Conservation (phyloP, 2,113 vertebrate species). For the Gobio gobio region DNA sequence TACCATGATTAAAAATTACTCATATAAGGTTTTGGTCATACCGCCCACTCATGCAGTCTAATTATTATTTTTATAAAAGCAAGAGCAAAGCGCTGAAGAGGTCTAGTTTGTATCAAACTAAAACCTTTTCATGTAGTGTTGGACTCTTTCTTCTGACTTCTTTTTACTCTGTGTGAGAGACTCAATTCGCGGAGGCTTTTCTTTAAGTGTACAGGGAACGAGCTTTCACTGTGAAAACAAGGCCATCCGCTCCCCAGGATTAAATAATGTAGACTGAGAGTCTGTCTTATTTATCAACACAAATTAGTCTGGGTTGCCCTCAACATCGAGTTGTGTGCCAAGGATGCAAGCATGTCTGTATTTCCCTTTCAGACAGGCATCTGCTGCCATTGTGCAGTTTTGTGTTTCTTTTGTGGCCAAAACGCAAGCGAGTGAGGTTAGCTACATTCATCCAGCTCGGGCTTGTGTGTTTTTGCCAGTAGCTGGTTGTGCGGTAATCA, state of each 20-base stretch:
- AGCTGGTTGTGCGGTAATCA: slow-evolving; percentile 31
- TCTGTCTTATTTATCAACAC: slow-evolving; percentile 59
- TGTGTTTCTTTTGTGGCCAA: slow-evolving; percentile 44
- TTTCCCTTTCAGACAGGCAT: slow-evolving; percentile 37
- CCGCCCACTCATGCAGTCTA: not conserved
- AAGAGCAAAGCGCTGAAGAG: not conserved
- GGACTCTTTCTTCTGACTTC: not conserved
- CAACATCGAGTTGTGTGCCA: slow-evolving; percentile 46
- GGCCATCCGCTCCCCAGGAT: slow-evolving; percentile 42
- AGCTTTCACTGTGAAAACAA: slow-evolving; percentile 29
- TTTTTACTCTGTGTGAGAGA: slow-evolving; percentile 3
- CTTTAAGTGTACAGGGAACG: slow-evolving; percentile 25
- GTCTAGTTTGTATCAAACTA: not conserved
- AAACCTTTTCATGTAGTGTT: not conserved
- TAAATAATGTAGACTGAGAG: slow-evolving; percentile 58
- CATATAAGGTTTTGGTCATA: not conserved
- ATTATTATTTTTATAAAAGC: not conserved
- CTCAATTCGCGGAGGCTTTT: slow-evolving; percentile 33
- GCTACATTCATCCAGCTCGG: slow-evolving; percentile 37
- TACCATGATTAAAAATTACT: not conserved
- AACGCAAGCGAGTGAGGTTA: slow-evolving; percentile 31
- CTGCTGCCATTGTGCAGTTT: slow-evolving; percentile 25
- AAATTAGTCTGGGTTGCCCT: slow-evolving; percentile 57
- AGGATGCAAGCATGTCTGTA: slow-evolving; percentile 35
- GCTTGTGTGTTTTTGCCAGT: slow-evolving; percentile 21